Base-by-base conservation (phyloP, 2,888 invertebrate species). In the Autographa gamma region DNA sequence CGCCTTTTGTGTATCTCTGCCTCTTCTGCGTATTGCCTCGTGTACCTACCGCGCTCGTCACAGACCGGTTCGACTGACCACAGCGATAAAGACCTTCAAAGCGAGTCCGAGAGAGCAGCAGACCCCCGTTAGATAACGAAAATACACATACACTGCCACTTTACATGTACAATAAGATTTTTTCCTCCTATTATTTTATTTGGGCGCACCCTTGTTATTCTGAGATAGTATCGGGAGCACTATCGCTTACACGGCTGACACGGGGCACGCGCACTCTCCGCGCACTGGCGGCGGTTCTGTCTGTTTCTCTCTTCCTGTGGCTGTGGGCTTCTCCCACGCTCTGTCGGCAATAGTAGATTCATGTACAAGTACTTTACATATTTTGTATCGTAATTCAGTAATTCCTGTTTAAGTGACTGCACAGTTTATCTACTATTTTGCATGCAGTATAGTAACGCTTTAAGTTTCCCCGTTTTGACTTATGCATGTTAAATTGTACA, bases 291-390 rank as follows among this genome's bases (percentile, higher is more conserved):
- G 95, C 92, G 95, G 95, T 92, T 93, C 94, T 95, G 95, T 95
- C 96, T 96, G 96, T 95, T 95, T 93, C 96, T 96, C 96, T 96
- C 96, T 96, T 95, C 94, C 96, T 96, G 96, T 96, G 96, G 95
- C 93, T 92, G 94, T 93, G 95, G 95, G 93, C 91, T 91, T 92
- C 88, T 79, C 93, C 94, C 95, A 93, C 92, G 91, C 92, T 91
- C 92, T 92, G 84, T 91, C 91, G 89, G 92, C 92, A 91, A 89
- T 73, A 80, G 88, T 93, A 93, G 93, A 83, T 86, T 86, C 87
- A 87, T 89, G 79, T 86, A 88, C 80, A 72, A 81, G 76, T 84
- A 84, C 74, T 76, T 83, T 70, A 81, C 66, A 81, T 81, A 82
- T 77, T 69, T 74, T 76, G 78, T 81, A 78, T 60, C 56, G 66